These are phyloP conservation scores for Melolontha melolontha DNA, from an alignment of 2,888 invertebrate species.

Conservation along the genomic window DNA sequence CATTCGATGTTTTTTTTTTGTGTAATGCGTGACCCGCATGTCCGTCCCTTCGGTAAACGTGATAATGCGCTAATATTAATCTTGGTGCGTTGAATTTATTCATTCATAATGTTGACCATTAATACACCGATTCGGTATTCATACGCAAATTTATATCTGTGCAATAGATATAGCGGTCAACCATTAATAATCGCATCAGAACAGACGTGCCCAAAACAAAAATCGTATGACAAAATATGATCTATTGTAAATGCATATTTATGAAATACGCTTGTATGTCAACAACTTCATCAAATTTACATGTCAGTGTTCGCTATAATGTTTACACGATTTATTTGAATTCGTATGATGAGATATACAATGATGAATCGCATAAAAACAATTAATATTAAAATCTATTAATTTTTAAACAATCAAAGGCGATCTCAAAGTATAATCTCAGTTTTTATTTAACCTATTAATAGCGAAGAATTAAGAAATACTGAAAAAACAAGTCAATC, in stretches of 20 bases:
- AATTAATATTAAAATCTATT: no score
- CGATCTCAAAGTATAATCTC: no score
- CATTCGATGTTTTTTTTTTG: background rate
- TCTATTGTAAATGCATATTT: constrained; percentile 32
- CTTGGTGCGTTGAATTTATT: constrained; percentile 22
- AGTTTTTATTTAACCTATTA: no score
- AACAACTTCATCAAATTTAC: constrained; percentile 25
- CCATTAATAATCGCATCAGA: background rate
- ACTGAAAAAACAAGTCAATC: no score
- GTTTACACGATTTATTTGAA: no score
- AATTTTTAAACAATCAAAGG: no score
- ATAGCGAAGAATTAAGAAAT: no score
- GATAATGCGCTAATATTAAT: constrained; percentile 28
- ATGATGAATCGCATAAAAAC: no score
- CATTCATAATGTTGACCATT: constrained; percentile 29
- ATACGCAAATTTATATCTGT: constrained; percentile 27
- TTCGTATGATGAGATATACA: no score
- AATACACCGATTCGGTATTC: constrained; percentile 9
- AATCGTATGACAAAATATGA: constrained; percentile 19
- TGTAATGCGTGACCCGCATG: constrained; percentile 13
- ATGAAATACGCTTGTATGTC: constrained; percentile 20
- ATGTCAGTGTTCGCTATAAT: no score
- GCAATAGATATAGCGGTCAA: background rate
- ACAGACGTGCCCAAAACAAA: constrained; percentile 16
- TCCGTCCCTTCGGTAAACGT: background rate